Base-by-base conservation (phyloP, 1,140 invertebrate species). In the Drosophila ambigua region DNA sequence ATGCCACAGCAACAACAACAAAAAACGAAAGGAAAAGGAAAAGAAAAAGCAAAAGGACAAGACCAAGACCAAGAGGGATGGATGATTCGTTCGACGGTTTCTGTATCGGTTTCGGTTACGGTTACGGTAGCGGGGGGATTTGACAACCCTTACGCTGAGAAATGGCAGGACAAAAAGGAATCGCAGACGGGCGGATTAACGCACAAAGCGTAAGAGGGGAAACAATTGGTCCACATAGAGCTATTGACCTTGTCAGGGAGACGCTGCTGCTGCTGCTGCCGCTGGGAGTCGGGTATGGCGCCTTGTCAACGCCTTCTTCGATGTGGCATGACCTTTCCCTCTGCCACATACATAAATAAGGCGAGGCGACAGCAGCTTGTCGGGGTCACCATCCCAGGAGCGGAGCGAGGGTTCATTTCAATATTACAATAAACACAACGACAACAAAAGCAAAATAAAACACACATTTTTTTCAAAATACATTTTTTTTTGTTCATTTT, bases 181-280 rank as follows among this genome's bases (percentile, higher is more conserved):
- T 61, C 54, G 74, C 54, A 54, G 79, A 77, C 79, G 65, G 63
- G 69, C 74, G 69, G 64, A 82, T 83, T 82, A 78, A 74, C 74
- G 63, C 69, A 74, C 55, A 82, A 66, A 69, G 69, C 63, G 64
- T 72, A 72, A 67, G 8, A 57, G 61, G 20, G 26, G 41, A 23
- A 52, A 53, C 35, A 69, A 67, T 60, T 60, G 43, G 54, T 67
- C 61, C 62, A 77, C 63, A 16, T 20, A 26, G 41, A 45, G 9
- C 31, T 62, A 55, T 79, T 83, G 79, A 83, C 79, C 79, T 67
- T 39, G 45, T 61, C 58, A 16, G 48, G 5, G 9, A 43, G 23
- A 31, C 13, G 41, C 16, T 51, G n/a, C 9, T 5, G 16, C 15
- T 28, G 16, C 16, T 16, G 16, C 16, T 16, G 16, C 16, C 1